Conservation (phyloP, 1,140 invertebrate genomes). For the Ceratosolen fusciceps region DNA sequence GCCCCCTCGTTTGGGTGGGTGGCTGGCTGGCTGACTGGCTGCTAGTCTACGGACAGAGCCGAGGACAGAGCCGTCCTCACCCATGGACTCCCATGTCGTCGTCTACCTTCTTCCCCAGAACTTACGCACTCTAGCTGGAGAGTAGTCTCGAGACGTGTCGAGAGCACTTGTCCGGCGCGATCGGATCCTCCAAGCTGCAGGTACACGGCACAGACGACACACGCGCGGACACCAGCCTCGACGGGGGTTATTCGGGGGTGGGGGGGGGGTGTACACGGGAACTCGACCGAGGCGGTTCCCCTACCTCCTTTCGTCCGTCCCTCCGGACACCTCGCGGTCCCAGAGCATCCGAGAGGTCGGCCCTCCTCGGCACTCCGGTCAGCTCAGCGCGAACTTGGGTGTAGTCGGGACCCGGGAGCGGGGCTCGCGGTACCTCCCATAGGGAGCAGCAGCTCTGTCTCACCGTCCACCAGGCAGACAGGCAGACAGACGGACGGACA, state of each 20-base stretch:
- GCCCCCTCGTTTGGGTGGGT: too few relatives aligned
- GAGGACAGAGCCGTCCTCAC: too few relatives aligned
- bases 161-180: background rate
- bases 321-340: background rate
- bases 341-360: background rate
- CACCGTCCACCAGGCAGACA: background rate
- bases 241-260: too few relatives aligned
- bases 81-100: too few relatives aligned
- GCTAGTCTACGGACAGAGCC: too few relatives aligned
- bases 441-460: too few relatives aligned
- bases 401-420: background rate
- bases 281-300: background rate
- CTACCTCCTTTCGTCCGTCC: background rate
- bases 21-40: too few relatives aligned
- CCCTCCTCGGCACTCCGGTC: background rate
- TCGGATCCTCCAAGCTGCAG: background rate
- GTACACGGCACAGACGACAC: background rate
- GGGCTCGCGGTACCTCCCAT: background rate
- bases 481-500: background rate
- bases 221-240: background rate
- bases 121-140: background rate
- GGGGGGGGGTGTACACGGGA: too few relatives aligned
- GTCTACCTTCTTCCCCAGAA: conserved; percentile 6
- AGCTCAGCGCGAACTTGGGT: background rate
- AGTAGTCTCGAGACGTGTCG: background rate